Base-by-base conservation (phyloP, 2,888 invertebrate genomes). In the Crematogaster levior region DNA sequence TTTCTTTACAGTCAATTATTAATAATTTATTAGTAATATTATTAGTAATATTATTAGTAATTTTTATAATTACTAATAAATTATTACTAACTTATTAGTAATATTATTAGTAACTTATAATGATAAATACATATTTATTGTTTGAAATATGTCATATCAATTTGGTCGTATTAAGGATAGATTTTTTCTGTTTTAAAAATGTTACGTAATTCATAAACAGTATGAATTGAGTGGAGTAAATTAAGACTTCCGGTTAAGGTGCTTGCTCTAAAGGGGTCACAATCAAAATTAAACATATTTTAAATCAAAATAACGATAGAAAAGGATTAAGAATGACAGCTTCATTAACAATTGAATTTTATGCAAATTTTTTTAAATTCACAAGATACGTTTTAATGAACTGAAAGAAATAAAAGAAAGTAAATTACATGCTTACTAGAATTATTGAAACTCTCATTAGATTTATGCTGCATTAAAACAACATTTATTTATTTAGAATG, bases 191-290 rank as follows among this genome's bases (percentile, higher is more conserved):
- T 37, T 34, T 15, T 34, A 53, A 30, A 58, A 21, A 75, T 24
- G 21, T 53, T 34, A 68, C 15, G 15, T 48, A 68, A 46, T 34
- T 46, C 56, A 43, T 74, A 51, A 43, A 72, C 27, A 68, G 63
- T 48, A 63, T 27, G 37, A 75, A 81, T 84, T 66, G 81, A 63
- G 43, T 73, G 84, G 70, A 80, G 63, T 68, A 82, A 75, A 75
- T 70, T 65, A 66, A 48, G 51, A 68, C 58, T 82, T 77, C 74
- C 79, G 84, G 75, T 86, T 86, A 75, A 80, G 82, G 83, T 85
- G 85, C 79, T 85, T 84, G 66, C 63, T 56, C 18, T 46, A 65
- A 61, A 74, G 66, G 51, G 61, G 72, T 83, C 75, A 81, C 68
- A 72, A 40, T 74, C n/a, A 63, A 40, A 81, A 79, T 80, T 77